These are phyloP conservation scores for Ceriagrion tenellum DNA, from an alignment of 2,888 invertebrate genomes.

Conservation along the genomic window DNA sequence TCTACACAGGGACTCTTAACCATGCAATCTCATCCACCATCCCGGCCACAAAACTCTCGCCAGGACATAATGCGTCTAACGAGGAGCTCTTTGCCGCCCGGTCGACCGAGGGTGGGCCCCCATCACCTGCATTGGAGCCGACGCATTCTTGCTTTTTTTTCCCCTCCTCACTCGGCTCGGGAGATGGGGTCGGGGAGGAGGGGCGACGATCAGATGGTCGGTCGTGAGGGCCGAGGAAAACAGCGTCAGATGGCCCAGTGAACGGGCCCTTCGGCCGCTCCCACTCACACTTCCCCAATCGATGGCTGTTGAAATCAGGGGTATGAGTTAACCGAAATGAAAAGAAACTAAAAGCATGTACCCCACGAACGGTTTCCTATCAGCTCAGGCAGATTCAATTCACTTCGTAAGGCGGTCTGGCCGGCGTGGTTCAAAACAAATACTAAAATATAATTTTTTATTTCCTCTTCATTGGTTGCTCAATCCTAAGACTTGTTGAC, in stretches of 20 bases:
- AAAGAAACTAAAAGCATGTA: no score
- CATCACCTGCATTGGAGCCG: conserved; percentile 19
- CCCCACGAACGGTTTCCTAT: no score
- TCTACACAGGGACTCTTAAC: neutral
- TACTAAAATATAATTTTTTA: no score
- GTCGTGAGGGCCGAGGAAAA: neutral
- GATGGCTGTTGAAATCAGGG: no score
- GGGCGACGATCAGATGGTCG: neutral
- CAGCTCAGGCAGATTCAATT: no score
- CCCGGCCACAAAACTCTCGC: neutral
- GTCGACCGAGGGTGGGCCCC: neutral
- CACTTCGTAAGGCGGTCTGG: no score
- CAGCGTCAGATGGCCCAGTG: neutral
- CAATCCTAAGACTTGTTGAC: no score
- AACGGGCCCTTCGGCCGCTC: neutral
- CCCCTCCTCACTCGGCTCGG: neutral
- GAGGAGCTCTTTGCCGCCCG: neutral
- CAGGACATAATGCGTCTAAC: neutral
- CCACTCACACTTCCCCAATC: no score
- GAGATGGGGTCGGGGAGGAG: neutral
- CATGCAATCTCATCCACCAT: neutral
- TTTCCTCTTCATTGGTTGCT: no score
- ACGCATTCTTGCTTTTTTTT: neutral
- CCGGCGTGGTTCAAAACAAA: no score
- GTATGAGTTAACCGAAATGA: no score